Base-by-base conservation (phyloP, 2,113 vertebrate genomes). In the Perca flavescens region DNA sequence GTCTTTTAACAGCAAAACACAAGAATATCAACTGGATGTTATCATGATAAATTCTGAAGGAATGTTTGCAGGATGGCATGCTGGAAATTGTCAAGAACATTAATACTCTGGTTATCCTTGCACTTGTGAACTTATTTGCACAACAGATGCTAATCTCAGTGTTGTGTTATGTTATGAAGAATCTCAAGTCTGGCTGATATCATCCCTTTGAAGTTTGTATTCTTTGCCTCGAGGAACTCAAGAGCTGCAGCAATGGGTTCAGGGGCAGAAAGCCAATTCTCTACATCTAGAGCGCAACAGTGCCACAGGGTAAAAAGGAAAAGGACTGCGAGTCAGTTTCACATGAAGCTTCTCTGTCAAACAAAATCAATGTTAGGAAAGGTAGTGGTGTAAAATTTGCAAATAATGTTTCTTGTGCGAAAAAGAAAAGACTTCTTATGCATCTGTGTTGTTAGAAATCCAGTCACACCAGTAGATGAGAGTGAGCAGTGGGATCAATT, bases 121-220 rank as follows among this genome's bases (percentile, higher is more conserved):
- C 73, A 79, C 74, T 66, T 49, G 25, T 67, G 61, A 73, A 75
- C 52, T 57, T 66, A 53, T 80, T 87, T 78, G 65, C 78, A 50
- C 62, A 64, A 64, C 83, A 76, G 77, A 86, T 89, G 73, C 75
- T 72, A 73, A 73, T 83, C 68, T 74, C 46, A 13, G 31, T 60
- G 52, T 73, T 74, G 34, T 82, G 70, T 62, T 60, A 19, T 11
- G 28, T 74, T 77, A 25, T 70, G 71, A 60, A 74, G 58, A 58
- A 54, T 67, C 74, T 62, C 0, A 50, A 74, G 34, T 75, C 34
- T 31, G 66, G 57, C 47, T 63, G 54, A 57, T 82, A 70, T 80
- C 36, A 8, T 14, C 14, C 11, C 70, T 90, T 84, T 87, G 80
- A 87, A 86, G 85, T 28, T 73, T 62, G 50, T 61, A 40, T 61